phyloP scores from a whole-genome alignment of 2,113 vertebrate species.

The Zootoca vivipara region DNA sequence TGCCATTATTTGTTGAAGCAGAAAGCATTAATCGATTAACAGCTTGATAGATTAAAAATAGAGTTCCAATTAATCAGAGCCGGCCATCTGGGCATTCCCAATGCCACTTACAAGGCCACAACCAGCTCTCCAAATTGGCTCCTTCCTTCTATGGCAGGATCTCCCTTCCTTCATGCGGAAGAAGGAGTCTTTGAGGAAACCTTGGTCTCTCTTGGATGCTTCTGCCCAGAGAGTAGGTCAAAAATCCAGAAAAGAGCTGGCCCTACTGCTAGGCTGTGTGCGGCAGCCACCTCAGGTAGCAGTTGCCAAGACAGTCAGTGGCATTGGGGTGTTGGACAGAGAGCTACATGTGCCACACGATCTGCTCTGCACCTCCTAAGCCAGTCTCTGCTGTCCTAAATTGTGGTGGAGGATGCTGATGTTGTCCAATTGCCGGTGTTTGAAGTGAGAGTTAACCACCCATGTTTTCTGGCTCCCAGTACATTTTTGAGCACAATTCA shows the following conservation, averaged over 20 bases:
- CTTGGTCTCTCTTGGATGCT: neutral
- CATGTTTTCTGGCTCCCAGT: no score
- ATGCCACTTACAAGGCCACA: constrained; percentile 1
- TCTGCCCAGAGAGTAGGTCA: neutral
- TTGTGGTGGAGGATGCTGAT: neutral
- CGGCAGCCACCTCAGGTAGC: neutral
- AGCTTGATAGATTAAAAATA: constrained; percentile 27
- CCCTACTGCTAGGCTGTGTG: neutral
- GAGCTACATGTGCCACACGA: neutral
- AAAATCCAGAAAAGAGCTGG: neutral
- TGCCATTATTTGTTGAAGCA: neutral
- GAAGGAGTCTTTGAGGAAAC: neutral
- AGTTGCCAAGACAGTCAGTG: neutral
- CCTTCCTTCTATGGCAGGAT: neutral
- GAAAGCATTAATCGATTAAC: constrained; percentile 9
- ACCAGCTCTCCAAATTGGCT: neutral
- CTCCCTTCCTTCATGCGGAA: neutral
- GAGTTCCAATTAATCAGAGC: constrained; percentile 21
- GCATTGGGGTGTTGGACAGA: neutral
- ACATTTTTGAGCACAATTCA: no score
- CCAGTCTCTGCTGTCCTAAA: neutral
- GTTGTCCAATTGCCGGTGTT: neutral
- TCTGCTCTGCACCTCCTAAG: no score
- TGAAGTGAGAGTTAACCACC: neutral
- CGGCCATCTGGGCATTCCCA: constrained; percentile 24